Conservation (phyloP, 2,797 vertebrate genomes). For the Manis javanica region DNA sequence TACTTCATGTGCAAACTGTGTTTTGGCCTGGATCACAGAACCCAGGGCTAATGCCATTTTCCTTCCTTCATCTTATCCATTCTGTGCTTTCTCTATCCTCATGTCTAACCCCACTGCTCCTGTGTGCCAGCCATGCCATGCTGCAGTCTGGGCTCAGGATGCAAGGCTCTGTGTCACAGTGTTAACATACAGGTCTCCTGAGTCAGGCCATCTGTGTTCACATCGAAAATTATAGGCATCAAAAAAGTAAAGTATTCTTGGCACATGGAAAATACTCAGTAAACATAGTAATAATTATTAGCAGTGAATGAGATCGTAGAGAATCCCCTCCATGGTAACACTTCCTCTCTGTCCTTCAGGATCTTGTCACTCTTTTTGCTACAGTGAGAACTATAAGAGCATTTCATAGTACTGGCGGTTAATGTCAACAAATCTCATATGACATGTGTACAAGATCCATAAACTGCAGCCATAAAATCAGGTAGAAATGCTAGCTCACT, state of each 20-base stretch:
- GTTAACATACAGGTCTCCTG: not conserved
- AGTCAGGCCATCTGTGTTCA: not conserved
- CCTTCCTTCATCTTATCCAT: not conserved
- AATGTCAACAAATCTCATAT: conserved; percentile 6
- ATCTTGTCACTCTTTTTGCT: not conserved
- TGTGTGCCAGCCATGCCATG: not conserved
- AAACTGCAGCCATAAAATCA: not conserved
- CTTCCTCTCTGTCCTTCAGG: not conserved
- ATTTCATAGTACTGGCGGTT: not conserved
- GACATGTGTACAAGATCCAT: not conserved
- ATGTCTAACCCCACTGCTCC: accelerated
- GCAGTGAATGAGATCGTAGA: not conserved
- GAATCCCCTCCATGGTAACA: not conserved
- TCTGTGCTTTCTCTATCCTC: not conserved
- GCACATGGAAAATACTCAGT: not conserved
- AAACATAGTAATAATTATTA: not conserved
- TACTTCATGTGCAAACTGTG: not conserved
- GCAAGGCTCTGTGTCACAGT: not conserved
- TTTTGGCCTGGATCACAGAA: not conserved
- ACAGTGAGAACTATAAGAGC: not conserved
- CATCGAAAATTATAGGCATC: not conserved
- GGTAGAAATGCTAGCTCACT: not conserved
- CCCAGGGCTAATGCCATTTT: not conserved
- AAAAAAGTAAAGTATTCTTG: not conserved
- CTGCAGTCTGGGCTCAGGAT: not conserved